Evolutionary conservation across 2,888 invertebrate species (phyloP), one percentile per base, ranked within the genome.

Genomic region (Eilema griseolum): DNA sequence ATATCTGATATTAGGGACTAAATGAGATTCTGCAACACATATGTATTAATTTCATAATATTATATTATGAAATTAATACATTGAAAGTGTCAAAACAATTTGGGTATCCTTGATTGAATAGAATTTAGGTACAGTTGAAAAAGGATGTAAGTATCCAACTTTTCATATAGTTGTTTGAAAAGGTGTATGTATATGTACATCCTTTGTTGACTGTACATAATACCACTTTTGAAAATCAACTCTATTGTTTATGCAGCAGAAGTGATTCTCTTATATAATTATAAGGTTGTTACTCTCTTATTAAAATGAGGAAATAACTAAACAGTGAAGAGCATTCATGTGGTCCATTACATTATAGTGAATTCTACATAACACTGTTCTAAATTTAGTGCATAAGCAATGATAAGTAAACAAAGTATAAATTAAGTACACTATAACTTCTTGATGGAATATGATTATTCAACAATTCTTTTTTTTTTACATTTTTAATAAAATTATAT

Each of bases 381-480:
- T 83, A 84, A 82, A 74, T 81, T 80, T 83, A 87, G 83, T 86
- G 84, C 85, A 86, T 83, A 79, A 70, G 85, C 82, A 75, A 76
- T 75, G 64, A 33, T 70, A 74, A 41, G 41, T 78, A 76, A 80
- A 72, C 66, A 71, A 71, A 83, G 69, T 24, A 67, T 74, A 70
- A 80, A 79, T 89, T 90, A 90, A 90, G 88, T 90, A 90, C 90
- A 81, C 66, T 73, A 66, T 70, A 71, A 81, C 70, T 64, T 76
- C 61, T 72, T 67, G 69, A 76, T 69, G 76, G 73, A 74, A 73
- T 60, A 74, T 69, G 52, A 72, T 65, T 28, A 23, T 61, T 70
- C 46, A 77, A 72, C 60, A 69, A 75, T 71, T 20, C 26, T 61
- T 70, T 61, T 61, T 61, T 31, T 68, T 41, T 14, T 71, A 75